Base-by-base conservation (phyloP, 2,113 vertebrate genomes). In the Dromaius novaehollandiae region DNA sequence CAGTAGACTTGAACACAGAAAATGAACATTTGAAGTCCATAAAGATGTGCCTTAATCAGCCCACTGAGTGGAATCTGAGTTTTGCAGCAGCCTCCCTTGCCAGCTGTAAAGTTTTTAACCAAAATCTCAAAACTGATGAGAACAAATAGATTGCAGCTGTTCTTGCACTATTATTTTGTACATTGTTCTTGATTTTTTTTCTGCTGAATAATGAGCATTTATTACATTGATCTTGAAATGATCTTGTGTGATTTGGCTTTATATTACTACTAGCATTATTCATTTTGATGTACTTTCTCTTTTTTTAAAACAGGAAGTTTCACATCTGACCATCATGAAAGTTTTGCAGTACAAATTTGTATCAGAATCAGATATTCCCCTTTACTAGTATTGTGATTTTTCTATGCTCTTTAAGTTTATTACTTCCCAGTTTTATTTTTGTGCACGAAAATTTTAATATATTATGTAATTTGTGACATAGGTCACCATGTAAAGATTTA, bases 21-120 rank as follows among this genome's bases (percentile, higher is more conserved):
- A 98, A 94, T 90, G 95, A 98, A 95, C 97, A 98, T 96, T 93
- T 98, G 97, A 98, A 98, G 96, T 96, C 97, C 89, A 96, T 98
- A 98, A 98, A 98, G 97, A 98, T 97, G 98, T 98, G 98, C 98
- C 98, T 98, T 98, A 98, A 97, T 96, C 98, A 86, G 96, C 98
- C 98, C 96, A 93, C 86, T 96, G 98, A 98, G 90, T 98, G 98
- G 98, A 98, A 97, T 96, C 97, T 97, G 97, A 98, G 95, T 97
- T 94, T 98, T 96, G 97, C 98, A 98, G 86, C 98, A 97, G 86
- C 97, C 87, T 96, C 98, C 93, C 96, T 98, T 88, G 53, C 94
- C 88, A 98, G 97, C 97, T 98, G 98, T 97, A 95, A 98, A 97
- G 97, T 98, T 97, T 98, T 97, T 97, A 98, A 98, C 98, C 98